Evolutionary conservation across 92 coral and sea anemone species (phyloP).

Genomic region (Parazoanthus darwini): DNA sequence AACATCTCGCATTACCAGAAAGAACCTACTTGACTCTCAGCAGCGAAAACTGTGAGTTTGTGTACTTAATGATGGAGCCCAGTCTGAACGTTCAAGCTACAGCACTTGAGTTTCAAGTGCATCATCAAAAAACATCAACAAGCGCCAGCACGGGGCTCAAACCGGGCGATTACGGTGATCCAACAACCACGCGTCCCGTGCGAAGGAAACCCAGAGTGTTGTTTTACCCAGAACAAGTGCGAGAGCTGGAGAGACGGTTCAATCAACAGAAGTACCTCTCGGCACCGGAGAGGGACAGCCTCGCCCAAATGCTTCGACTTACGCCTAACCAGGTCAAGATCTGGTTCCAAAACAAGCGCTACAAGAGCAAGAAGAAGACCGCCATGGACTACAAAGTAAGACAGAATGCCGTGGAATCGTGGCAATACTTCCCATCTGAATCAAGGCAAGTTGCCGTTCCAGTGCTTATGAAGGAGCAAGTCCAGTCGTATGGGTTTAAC

Average conservation of each 20-base stretch:
- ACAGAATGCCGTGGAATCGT: conserved; percentile 75
- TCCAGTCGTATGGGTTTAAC: conserved; percentile 87
- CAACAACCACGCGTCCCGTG: conserved; percentile 75
- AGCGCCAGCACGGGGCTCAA: conserved; percentile 59
- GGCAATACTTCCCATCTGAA: conserved; percentile 95
- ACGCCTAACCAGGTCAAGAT: conserved; percentile 99
- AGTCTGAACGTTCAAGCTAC: conserved; percentile 16
- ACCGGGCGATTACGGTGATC: conserved; percentile 68
- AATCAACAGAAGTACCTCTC: conserved; percentile 98
- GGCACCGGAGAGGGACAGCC: conserved; percentile 97
- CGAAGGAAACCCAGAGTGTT: conserved; percentile 96
- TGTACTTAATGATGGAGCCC: conserved; percentile 4
- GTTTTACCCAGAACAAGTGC: conserved; percentile 97
- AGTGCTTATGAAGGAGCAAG: conserved; percentile 80
- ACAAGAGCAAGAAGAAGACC: conserved; percentile 97
- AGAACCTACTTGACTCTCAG: conserved; percentile 59
- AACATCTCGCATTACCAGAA: conserved; percentile 34
- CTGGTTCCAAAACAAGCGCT: conserved; percentile 99
- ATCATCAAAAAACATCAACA: conserved; percentile 73
- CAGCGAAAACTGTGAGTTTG: neutral
- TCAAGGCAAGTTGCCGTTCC: conserved; percentile 94
- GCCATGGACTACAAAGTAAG: conserved; percentile 88
- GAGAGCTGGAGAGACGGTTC: conserved; percentile 96
- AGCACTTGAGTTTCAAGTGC: conserved; percentile 77
- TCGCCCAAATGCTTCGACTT: conserved; percentile 89